Base-by-base conservation (phyloP, 2,113 vertebrate genomes). In the Gavialis gangeticus region DNA sequence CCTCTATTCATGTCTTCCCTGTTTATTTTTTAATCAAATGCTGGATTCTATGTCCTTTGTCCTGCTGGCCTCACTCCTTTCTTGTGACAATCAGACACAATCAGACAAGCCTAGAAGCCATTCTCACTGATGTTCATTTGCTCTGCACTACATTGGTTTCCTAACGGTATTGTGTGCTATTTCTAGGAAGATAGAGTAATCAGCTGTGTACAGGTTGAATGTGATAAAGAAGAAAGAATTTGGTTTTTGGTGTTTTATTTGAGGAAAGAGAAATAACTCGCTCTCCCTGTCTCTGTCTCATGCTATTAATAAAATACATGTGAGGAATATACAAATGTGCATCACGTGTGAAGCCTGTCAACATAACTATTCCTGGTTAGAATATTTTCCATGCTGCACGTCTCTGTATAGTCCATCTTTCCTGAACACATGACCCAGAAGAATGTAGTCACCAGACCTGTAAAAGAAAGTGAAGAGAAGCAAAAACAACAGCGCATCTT, bases 261-360 rank as follows among this genome's bases (percentile, higher is more conserved):
- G 64, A 12, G 73, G 60, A 28, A 82, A 84, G 28, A 91, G 7
- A 77, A 66, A 82, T 46, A 82, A 87, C 75, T 80, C 66, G 3
- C 84, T 94, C 71, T 88, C 81, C 28, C 63, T 84, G 34, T 87
- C 82, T 93, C 84, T 77, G 56, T 46, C 54, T 10, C 60, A 34
- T 75, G 62, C 89, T 96, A 97, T 96, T 96, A 96, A 97, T 96
- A 96, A 97, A 89, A 92, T 30, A 24, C 82, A 82, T 46, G 90
- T 88, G 78, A 95, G 73, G 59, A 94, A 94, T 88, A 95, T 8
- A 90, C 87, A 92, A 57, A 76, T 89, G 87, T 63, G 82, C 27
- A 78, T 75, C 91, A 93, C 0, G 1, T 63, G 82, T 85, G 85
- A 92, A 96, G 85, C 83, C 79, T 90, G 77, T 66, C 58, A 56